phyloP scores from a whole-genome alignment of 2,888 invertebrate genomes.

The Conistra vaccinii region DNA sequence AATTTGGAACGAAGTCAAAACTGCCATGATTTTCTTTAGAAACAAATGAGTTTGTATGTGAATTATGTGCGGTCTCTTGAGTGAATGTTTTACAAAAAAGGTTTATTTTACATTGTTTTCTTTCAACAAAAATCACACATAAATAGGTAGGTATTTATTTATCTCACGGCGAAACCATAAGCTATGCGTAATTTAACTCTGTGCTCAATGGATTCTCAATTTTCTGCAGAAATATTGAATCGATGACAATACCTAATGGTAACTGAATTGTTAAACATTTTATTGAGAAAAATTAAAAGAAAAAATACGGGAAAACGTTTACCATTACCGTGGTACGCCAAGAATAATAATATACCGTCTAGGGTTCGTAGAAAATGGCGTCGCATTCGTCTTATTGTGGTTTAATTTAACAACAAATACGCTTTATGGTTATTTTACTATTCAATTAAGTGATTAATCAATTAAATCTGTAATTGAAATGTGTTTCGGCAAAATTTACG shows the following conservation, averaged over 20 bases:
- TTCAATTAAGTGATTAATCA: background rate
- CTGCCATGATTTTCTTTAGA: background rate
- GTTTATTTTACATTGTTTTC: background rate
- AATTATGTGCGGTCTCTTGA: background rate
- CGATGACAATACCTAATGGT: background rate
- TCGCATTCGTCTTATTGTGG: constrained; percentile 1
- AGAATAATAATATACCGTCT: constrained; percentile 40
- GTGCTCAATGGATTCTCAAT: background rate
- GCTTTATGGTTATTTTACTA: background rate
- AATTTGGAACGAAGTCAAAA: background rate
- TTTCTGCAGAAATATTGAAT: constrained; percentile 3
- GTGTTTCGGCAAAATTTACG: background rate
- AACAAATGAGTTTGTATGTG: constrained; percentile 6
- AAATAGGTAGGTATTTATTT: background rate
- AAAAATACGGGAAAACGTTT: constrained; percentile 12
- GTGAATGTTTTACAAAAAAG: background rate
- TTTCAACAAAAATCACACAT: background rate
- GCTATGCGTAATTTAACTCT: background rate
- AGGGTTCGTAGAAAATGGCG: constrained; percentile 35
- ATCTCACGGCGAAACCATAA: background rate
- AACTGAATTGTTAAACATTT: constrained; percentile 40
- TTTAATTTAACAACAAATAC: background rate
- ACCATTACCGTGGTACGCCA: constrained; percentile 17
- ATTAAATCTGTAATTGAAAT: background rate
- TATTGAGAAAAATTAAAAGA: background rate